phyloP scores from a whole-genome alignment of 2,113 vertebrate species.

The Lates calcarifer region DNA sequence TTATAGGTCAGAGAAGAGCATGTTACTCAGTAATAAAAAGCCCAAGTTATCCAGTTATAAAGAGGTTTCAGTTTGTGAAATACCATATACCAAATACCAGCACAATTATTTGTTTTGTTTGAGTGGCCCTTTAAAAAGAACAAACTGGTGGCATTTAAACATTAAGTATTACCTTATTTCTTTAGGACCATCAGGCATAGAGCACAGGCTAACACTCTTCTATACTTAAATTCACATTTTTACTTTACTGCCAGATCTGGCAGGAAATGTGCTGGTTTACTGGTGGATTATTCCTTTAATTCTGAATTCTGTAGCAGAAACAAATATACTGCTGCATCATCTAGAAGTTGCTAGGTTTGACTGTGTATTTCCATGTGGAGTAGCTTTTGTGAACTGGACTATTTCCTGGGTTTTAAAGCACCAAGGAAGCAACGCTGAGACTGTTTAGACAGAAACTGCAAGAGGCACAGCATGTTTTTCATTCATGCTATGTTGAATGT shows the following conservation, averaged over 20 bases:
- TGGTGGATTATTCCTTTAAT: background rate
- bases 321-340: background rate
- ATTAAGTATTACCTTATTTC: background rate
- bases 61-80: too few species aligned
- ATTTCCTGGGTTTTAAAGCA: conserved; percentile 40
- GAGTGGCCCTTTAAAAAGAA: background rate
- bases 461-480: conserved; percentile 58
- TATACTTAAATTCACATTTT: background rate
- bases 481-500: conserved; percentile 68
- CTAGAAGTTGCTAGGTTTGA: background rate
- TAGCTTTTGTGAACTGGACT: conserved; percentile 21
- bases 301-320: background rate
- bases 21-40: background rate
- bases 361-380: background rate
- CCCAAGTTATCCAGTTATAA: too few species aligned
- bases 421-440: conserved; percentile 44
- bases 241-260: background rate
- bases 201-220: background rate
- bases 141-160: background rate
- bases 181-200: background rate
- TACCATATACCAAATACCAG: background rate
- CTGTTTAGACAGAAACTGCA: conserved; percentile 51
- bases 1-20: too few species aligned
- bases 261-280: background rate
- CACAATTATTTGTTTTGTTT: background rate